Conservation (phyloP, 2,113 vertebrate genomes). For the Phrynosoma platyrhinos region DNA sequence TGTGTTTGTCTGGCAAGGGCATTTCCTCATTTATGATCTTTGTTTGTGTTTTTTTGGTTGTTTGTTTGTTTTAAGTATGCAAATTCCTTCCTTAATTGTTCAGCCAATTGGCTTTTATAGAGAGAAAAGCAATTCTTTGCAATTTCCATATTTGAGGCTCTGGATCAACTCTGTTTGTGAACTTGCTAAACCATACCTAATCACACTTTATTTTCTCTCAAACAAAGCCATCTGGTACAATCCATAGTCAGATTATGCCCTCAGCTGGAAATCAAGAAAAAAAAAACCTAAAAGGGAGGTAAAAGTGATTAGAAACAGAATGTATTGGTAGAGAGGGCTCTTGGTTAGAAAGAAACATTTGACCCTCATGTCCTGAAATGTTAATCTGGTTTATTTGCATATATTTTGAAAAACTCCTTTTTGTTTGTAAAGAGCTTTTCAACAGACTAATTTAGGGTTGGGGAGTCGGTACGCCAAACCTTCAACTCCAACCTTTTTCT, state of each 20-base stretch:
- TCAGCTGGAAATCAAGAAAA: background rate
- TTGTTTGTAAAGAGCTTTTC: background rate
- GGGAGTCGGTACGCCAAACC: no score
- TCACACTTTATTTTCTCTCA: background rate
- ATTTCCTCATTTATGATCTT: background rate
- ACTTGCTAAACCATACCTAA: background rate
- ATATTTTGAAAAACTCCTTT: background rate
- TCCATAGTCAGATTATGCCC: background rate
- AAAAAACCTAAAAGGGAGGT: background rate
- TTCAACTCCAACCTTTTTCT: no score
- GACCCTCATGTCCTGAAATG: background rate
- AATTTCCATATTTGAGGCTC: background rate
- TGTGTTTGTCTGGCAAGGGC: conserved; percentile 12
- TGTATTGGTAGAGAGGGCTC: background rate
- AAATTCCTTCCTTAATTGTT: background rate
- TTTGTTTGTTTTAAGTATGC: background rate
- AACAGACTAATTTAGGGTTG: background rate
- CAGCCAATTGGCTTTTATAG: background rate
- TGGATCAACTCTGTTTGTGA: background rate
- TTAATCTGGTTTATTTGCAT: background rate
- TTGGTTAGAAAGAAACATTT: background rate
- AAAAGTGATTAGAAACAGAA: background rate
- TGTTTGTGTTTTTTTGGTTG: conserved; percentile 7
- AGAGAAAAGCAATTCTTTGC: background rate
- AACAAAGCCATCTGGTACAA: background rate